Base-by-base conservation (phyloP, 2,888 invertebrate species). In the Mactromeris polynyma region DNA sequence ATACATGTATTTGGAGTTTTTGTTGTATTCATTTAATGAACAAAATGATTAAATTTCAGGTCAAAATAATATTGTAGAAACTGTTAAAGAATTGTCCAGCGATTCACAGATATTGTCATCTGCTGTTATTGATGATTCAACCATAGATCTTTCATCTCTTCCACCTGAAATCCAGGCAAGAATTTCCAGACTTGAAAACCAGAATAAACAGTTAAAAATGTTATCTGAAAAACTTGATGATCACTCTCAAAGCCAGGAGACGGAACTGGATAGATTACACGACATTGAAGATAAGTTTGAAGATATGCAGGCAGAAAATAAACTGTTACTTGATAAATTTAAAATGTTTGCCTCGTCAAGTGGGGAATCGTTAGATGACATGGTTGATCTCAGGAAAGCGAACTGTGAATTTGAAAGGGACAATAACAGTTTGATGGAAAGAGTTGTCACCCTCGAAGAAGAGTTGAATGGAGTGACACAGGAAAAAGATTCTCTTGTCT, bases 401-500 rank as follows among this genome's bases (percentile, higher is more conserved):
- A 91, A 89, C 38, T 33, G 78, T 38, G 87, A 84, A 17, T 82
- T 91, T 17, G 93, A 91, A 78, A 40, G 21, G 2, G 95, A 95
- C 54, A 95, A 95, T 86, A 79, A 91, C 40, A 85, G 90, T 54
- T 85, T 95, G 36, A 89, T 92, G 69, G 91, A 95, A 80, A 92
- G 87, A 85, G 84, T 96, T 19, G 82, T 92, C 4, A 46, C 58
- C 26, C 91, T 95, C 40, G 95, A 95, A 83, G 95, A 95, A 26
- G 94, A 95, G 51, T 81, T 95, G 36, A 46, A 82, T 11, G 92
- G 89, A 2, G 86, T 91, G 54, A 91, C 79, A n/a, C 86, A 88
- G 82, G 96, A 96, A 89, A 94, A 94, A 83, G 93, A 95, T 14
- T 95, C 95, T 3, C 85, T 95, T 73, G 77, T 95, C 36, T 90